phyloP scores from a whole-genome alignment of 2,888 invertebrate species.

The Clivina fossor region DNA sequence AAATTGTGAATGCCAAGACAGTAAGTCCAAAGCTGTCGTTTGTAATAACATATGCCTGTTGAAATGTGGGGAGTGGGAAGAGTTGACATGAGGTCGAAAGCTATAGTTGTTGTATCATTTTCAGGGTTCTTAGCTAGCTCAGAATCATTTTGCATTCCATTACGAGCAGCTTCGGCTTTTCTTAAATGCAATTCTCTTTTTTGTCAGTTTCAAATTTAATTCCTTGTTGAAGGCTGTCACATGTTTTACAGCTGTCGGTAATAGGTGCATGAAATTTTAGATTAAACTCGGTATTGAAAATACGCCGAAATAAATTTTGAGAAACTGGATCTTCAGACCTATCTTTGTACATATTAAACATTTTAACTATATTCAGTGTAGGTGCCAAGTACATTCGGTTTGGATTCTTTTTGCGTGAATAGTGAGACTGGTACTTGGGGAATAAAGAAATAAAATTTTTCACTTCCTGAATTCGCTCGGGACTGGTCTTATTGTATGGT shows the following conservation, averaged over 20 bases:
- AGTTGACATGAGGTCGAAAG: constrained; percentile 39
- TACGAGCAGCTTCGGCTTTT: constrained; percentile 18
- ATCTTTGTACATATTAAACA: constrained; percentile 18
- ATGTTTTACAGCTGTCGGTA: constrained; percentile 16
- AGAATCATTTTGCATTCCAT: constrained; percentile 16
- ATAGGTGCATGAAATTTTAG: constrained; percentile 21
- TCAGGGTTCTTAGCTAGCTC: not conserved
- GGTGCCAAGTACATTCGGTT: constrained; percentile 23
- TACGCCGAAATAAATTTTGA: constrained; percentile 17
- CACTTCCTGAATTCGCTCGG: constrained; percentile 16
- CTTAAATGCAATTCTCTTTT: constrained; percentile 23
- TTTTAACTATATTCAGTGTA: constrained; percentile 18
- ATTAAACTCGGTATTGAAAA: constrained; percentile 27
- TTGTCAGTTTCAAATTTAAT: too few relatives aligned
- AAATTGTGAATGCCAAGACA: constrained; percentile 37
- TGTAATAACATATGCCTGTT: constrained; percentile 37
- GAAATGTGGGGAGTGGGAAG: constrained; percentile 37
- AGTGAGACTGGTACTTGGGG: constrained; percentile 24
- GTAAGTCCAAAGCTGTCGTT: constrained; percentile 38
- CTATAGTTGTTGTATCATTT: constrained; percentile 7
- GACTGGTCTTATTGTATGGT: constrained; percentile 13
- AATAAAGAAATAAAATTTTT: constrained; percentile 27
- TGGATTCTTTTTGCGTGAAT: constrained; percentile 18
- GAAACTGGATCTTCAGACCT: constrained; percentile 15
- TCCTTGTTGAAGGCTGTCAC: too few relatives aligned